Evolutionary conservation across 1,140 invertebrate genomes (phyloP), one percentile per base, ranked within the genome.

Genomic region (Pissodes strobi): DNA sequence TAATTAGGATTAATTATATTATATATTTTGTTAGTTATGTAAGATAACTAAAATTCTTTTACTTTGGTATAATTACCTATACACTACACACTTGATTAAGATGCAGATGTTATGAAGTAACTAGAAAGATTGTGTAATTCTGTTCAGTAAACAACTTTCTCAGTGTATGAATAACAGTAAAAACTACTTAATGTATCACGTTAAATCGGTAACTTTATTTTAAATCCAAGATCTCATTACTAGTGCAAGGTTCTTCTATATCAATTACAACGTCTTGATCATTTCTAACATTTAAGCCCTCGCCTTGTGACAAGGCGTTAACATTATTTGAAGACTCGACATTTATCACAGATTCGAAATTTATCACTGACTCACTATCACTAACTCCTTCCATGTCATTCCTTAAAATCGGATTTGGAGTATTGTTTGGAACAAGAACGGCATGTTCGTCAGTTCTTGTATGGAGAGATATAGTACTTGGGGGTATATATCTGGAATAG

Each of bases 401-500:
- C 13, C 18, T 39, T 49, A n/a, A 4, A 17, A 25, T n/a, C 27
- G 48, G 38, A 27, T 51, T 67, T 10, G 59, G 59, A 9, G 66
- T 62, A 37, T 67, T 62, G 15, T 60, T 58, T 41, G 66, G 59
- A 8, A 58, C 37, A 6, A 46, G 22, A 12, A 43, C 45, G 6
- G 34, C 12, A 17, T 52, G 45, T 9, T 56, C 23, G 1, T 58
- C 48, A 22, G 17, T 39, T 53, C 55, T 25, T 18, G 13, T 25
- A 30, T 59, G 46, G 10, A 67, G 25, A 21, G 56, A 59, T n/a
- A 61, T 56, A 3, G 53, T 58, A 53, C 60, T 70, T 9, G 70
- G 66, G n/a, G 72, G 66, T 27, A 74, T 72, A 61, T 74, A 71
- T 49, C 70, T n/a, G n/a, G n/a, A n/a, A n/a, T n/a, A n/a, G n/a